These are phyloP conservation scores for Chamaea fasciata DNA, from an alignment of 2,113 vertebrate species.

Conservation along the genomic window DNA sequence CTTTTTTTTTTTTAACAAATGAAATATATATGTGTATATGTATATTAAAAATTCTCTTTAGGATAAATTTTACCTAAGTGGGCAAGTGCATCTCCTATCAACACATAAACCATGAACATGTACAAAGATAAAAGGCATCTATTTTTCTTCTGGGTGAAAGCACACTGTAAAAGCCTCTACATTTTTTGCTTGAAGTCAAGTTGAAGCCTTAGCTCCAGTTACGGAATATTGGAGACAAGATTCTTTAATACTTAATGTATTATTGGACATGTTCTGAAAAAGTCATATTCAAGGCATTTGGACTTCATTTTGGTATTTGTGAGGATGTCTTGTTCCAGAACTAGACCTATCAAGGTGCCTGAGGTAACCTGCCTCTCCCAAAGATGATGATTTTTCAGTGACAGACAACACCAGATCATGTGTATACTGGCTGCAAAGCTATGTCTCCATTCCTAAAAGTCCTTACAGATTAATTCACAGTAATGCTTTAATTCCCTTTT, in stretches of 20 bases:
- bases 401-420: neutral
- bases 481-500: neutral
- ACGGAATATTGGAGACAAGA: neutral
- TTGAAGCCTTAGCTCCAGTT: neutral
- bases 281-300: neutral
- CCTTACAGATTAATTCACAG: neutral
- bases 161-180: neutral
- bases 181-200: neutral
- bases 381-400: neutral
- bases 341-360: neutral
- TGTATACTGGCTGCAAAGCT: neutral
- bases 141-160: neutral
- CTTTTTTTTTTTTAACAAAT: neutral
- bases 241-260: neutral
- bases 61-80: neutral
- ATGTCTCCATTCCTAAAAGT: neutral
- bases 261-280: neutral
- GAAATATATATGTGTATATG: neutral
- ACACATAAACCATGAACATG: neutral
- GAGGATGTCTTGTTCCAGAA: neutral
- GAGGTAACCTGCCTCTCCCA: neutral
- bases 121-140: neutral
- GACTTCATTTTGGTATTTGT: neutral
- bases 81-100: neutral
- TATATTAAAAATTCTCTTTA: neutral